phyloP scores from a whole-genome alignment of 1,140 invertebrate genomes.

The Bombyx mandarina region DNA sequence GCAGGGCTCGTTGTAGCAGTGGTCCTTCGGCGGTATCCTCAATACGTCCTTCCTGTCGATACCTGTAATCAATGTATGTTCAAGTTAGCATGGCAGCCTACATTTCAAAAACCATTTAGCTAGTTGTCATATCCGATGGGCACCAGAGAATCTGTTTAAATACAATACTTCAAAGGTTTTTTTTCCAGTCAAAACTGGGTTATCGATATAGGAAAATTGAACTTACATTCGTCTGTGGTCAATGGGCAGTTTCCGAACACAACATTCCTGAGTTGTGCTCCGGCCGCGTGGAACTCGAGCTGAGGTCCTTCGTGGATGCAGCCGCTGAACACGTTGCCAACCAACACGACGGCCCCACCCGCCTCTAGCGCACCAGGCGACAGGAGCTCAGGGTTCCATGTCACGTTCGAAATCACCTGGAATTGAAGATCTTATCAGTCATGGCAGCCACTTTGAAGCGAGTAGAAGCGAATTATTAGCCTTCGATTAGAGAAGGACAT shows the following conservation, averaged over 20 bases:
- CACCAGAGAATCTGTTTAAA: no score
- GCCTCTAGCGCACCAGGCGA: conserved; percentile 77
- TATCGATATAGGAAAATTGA: not conserved
- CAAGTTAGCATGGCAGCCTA: no score
- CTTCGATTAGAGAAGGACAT: no score
- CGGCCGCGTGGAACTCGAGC: conserved; percentile 80
- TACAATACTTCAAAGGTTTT: no score
- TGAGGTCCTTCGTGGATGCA: conserved; percentile 88
- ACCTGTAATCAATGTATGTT: conserved; percentile 29
- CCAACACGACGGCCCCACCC: conserved; percentile 75
- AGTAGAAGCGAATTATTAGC: not conserved
- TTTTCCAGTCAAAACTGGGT: no score
- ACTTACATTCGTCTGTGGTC: conserved; percentile 78
- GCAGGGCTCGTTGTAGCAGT: conserved; percentile 85
- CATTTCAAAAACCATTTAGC: no score
- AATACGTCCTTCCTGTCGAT: conserved; percentile 66
- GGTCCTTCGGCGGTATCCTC: conserved; percentile 74
- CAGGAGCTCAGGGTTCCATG: conserved; percentile 81
- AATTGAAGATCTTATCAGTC: not conserved
- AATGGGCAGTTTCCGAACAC: conserved; percentile 82
- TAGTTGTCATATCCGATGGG: no score
- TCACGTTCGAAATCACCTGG: conserved; percentile 83
- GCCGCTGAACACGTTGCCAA: conserved; percentile 85
- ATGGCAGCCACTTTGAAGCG: not conserved
- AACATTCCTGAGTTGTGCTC: conserved; percentile 76